These are phyloP conservation scores for Hemibagrus guttatus DNA, from an alignment of 2,797 vertebrate species.

Conservation along the genomic window DNA sequence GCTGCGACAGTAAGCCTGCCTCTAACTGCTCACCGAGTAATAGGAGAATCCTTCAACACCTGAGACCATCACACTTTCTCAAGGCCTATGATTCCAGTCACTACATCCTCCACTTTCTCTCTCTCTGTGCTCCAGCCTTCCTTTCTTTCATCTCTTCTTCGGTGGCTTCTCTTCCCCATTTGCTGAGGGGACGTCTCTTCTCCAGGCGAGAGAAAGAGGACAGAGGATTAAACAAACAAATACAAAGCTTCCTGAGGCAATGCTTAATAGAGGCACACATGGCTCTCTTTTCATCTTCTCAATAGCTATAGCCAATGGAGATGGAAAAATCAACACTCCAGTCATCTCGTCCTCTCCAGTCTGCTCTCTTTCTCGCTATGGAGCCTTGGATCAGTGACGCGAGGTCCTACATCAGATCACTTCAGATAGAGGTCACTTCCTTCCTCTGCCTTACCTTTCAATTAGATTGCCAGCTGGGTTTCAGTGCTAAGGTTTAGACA, in stretches of 20 bases:
- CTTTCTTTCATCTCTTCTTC: constrained; percentile 78
- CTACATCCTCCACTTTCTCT: constrained; percentile 18
- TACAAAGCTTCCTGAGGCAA: constrained; percentile 62
- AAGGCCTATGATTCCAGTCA: constrained; percentile 62
- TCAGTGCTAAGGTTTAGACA: constrained; percentile 22
- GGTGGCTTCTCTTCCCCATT: constrained; percentile 61
- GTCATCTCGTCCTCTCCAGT: constrained; percentile 34
- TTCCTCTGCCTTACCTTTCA: constrained; percentile 50
- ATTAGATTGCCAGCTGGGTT: constrained; percentile 52
- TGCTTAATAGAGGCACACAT: constrained; percentile 55
- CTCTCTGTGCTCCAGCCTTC: constrained; percentile 3
- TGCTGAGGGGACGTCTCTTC: constrained; percentile 45
- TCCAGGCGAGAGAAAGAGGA: constrained; percentile 39
- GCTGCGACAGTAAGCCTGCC: constrained; percentile 69
- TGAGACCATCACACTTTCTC: constrained; percentile 78
- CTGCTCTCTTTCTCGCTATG: constrained; percentile 19
- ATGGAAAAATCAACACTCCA: constrained; percentile 51
- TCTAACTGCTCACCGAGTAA: constrained; percentile 76
- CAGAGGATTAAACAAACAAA: constrained; percentile 62
- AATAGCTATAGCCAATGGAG: constrained; percentile 38
- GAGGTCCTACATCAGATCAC: constrained; percentile 42
- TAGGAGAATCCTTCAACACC: constrained; percentile 82
- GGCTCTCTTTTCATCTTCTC: constrained; percentile 58
- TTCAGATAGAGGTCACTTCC: constrained; percentile 49
- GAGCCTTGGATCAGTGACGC: constrained; percentile 32